Conservation (phyloP, 2,113 vertebrate genomes). For the Onychorhynchus coronatus region DNA sequence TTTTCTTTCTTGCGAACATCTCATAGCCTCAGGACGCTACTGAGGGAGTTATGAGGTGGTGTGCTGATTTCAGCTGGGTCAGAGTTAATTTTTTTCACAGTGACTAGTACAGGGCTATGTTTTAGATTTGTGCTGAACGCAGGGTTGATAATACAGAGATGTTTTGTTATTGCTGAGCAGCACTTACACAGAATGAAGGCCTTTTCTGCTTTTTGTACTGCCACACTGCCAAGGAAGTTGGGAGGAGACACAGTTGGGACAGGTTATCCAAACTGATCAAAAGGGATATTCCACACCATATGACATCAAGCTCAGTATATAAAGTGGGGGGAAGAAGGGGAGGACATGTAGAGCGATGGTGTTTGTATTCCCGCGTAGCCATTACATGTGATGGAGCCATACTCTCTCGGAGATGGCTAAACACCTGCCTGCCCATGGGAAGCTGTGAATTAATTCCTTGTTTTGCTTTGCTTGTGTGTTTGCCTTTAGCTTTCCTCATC, state of each 20-base stretch:
- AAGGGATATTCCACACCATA: neutral
- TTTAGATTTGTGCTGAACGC: neutral
- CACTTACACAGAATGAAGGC: neutral
- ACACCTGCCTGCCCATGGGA: neutral
- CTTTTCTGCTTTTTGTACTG: neutral
- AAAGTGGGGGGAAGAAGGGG: neutral
- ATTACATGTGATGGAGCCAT: neutral
- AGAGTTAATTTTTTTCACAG: neutral
- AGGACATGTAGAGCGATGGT: neutral
- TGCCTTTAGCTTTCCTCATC: accelerated
- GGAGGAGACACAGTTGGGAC: neutral
- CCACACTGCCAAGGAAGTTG: neutral
- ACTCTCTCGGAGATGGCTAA: neutral
- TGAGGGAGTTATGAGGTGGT: neutral
- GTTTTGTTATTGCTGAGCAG: neutral
- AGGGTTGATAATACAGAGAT: neutral
- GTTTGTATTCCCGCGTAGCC: neutral
- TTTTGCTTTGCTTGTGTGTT: neutral
- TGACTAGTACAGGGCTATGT: neutral
- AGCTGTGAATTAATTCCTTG: neutral
- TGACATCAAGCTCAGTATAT: neutral
- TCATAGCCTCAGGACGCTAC: neutral
- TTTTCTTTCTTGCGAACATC: neutral
- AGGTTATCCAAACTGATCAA: accelerated
- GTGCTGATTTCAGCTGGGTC: neutral